A percentile compares a stretch with the other conserved stretches of the same genome.
Conservation (phyloP, 2,888 invertebrate species). For the Sisyra terminalis region DNA sequence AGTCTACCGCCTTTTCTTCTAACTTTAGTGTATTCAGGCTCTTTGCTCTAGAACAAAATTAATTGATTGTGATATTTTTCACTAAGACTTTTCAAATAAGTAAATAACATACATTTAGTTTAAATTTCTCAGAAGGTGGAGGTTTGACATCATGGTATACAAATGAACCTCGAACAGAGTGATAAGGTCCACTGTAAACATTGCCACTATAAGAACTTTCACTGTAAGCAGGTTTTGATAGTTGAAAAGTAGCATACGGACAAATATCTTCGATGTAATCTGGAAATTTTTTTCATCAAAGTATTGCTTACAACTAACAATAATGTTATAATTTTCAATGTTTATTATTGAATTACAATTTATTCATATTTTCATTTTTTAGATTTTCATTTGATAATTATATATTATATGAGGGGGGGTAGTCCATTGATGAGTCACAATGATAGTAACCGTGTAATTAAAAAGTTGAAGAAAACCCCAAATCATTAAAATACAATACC, state of each 20-base stretch:
- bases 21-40: constrained; percentile 70
- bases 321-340: too few relatives aligned
- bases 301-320: too few relatives aligned
- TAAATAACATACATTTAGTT: constrained; percentile 41
- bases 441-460: too few relatives aligned
- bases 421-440: too few relatives aligned
- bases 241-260: constrained; percentile 82
- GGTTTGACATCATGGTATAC: constrained; percentile 80
- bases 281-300: too few relatives aligned
- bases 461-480: too few relatives aligned
- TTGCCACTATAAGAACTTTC: constrained; percentile 84
- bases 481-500: constrained; percentile 10
- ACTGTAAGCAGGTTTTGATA: constrained; percentile 72
- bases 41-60: constrained; percentile 42
- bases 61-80: background rate
- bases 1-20: constrained; percentile 65
- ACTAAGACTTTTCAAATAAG: background rate
- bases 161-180: constrained; percentile 71
- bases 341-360: too few relatives aligned
- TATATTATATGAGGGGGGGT: too few relatives aligned
- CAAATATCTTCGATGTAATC: constrained; percentile 89
- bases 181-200: constrained; percentile 74
- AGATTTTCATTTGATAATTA: too few relatives aligned
- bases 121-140: constrained; percentile 56
- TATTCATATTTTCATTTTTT: too few relatives aligned